phyloP scores from a whole-genome alignment of 2,113 vertebrate genomes.

The Ancistrus triradiatus region DNA sequence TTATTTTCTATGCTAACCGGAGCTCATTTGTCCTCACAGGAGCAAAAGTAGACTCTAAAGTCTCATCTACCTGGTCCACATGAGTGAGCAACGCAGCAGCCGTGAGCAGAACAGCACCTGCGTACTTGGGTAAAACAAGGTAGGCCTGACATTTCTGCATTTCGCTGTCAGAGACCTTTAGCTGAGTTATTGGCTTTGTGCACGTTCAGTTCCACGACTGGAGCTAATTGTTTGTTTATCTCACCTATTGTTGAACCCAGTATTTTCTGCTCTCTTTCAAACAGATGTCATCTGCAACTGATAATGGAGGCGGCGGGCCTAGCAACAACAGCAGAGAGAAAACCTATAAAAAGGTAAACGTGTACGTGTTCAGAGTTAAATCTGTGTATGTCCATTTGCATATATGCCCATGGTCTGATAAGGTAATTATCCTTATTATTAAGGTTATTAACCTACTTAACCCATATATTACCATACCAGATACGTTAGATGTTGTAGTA shows the following conservation, averaged over 20 bases:
- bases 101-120: slow-evolving; percentile 35
- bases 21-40: neutral
- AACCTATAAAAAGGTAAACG: slow-evolving; percentile 89
- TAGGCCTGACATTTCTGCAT: slow-evolving; percentile 3
- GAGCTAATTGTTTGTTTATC: neutral
- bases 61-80: slow-evolving; percentile 31
- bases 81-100: slow-evolving; percentile 45
- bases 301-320: slow-evolving; percentile 77
- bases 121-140: slow-evolving; percentile 49
- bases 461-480: too few species aligned
- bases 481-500: too few species aligned
- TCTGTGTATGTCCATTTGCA: too few species aligned
- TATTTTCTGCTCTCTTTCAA: slow-evolving; percentile 20
- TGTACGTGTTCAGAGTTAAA: too few species aligned
- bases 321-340: slow-evolving; percentile 82
- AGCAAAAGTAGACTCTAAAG: neutral
- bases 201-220: too few species aligned
- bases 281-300: slow-evolving; percentile 85
- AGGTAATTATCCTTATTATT: too few species aligned
- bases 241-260: slow-evolving; percentile 2
- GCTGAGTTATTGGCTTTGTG: too few species aligned
- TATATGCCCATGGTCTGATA: too few species aligned
- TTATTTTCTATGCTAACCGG: neutral
- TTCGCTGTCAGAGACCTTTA: too few species aligned
- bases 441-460: too few species aligned